Evolutionary conservation across 2,888 invertebrate genomes (phyloP), one percentile per base, ranked within the genome.

Genomic region (Sphinx pinastri): DNA sequence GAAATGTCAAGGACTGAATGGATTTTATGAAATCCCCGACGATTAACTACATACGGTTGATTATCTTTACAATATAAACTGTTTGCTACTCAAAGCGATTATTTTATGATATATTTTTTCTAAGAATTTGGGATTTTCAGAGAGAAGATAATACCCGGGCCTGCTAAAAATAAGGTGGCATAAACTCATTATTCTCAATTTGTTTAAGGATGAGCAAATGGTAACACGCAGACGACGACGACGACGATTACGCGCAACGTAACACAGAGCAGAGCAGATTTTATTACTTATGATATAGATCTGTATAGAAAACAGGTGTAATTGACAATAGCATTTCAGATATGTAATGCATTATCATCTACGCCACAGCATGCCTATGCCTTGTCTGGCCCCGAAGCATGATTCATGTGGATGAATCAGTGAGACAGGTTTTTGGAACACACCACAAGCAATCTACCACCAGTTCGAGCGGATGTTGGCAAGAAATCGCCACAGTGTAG

Each of bases 1-100:
- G 72, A 49, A 66, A 69, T 71, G 73, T 72, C 69, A 74, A 74
- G 71, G 73, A 72, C 52, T 76, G 59, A 63, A 59, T 70, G 60
- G 68, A 71, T 73, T 73, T 69, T 66, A 71, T 69, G 16, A 68
- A 72, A 67, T 60, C 59, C 66, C 31, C 14, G 25, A 12, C 49
- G 58, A 58, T 58, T 68, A 68, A 8, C 59, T 7, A 14, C 8
- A 55, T 10, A 31, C 58, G 55, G 52, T 31, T 68, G 38, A 52
- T 51, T 52, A 38, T 10, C 16, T 13, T 45, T 11, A 45, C 38
- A 16, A 38, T 67, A 7, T 59, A 58, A n/a, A 19, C 49, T 16
- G 45, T 60, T 60, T 45, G 45, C 16, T 60, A 11, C 10, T 60
- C 45, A 11, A 45, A 60, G 45, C 0, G 16, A 60, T 7, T 14